Evolutionary conservation across 2,888 invertebrate genomes (phyloP).

Genomic region (Temnothorax rugatulus): DNA sequence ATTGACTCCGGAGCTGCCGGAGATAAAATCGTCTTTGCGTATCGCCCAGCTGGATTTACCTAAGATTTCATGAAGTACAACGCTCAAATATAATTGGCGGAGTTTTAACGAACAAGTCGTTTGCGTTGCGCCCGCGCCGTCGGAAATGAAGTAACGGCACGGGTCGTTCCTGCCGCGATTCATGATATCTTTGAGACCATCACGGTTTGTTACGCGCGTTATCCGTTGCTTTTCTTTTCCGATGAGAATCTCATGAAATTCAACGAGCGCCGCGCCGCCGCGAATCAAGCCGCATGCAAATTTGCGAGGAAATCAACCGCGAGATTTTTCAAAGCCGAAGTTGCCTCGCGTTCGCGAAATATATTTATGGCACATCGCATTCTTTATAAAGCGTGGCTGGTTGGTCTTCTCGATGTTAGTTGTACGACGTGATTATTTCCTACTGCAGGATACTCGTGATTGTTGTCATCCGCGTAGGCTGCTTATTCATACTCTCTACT

Average conservation of each 20-base stretch:
- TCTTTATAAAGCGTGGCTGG: slow-evolving; percentile 5
- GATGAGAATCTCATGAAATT: slow-evolving; percentile 47
- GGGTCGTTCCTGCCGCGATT: not conserved
- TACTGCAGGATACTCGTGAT: slow-evolving; percentile 49
- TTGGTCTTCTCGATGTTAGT: not conserved
- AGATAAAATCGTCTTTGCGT: slow-evolving; percentile 39
- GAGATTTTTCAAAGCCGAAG: slow-evolving; percentile 45
- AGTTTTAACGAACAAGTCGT: slow-evolving; percentile 30
- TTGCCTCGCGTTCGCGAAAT: slow-evolving; percentile 9
- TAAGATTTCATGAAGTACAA: not conserved
- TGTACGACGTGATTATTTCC: slow-evolving; percentile 39
- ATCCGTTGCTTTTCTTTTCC: slow-evolving; percentile 19
- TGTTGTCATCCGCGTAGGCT: slow-evolving; percentile 54
- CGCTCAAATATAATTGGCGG: slow-evolving; percentile 29
- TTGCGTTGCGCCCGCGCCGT: not conserved
- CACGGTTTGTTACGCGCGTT: slow-evolving; percentile 14
- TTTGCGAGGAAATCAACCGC: slow-evolving; percentile 37
- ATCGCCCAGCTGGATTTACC: slow-evolving; percentile 15
- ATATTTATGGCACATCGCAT: slow-evolving; percentile 3
- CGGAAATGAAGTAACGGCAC: slow-evolving; percentile 22
- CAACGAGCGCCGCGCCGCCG: slow-evolving; percentile 27
- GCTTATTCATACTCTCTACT: slow-evolving; percentile 36
- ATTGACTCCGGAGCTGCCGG: slow-evolving; percentile 16
- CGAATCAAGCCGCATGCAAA: slow-evolving; percentile 34
- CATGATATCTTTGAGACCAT: slow-evolving; percentile 40